Evolutionary conservation across 1,140 invertebrate genomes (phyloP), one percentile per base, ranked within the genome.

Genomic region (Lanistes nyassanus): DNA sequence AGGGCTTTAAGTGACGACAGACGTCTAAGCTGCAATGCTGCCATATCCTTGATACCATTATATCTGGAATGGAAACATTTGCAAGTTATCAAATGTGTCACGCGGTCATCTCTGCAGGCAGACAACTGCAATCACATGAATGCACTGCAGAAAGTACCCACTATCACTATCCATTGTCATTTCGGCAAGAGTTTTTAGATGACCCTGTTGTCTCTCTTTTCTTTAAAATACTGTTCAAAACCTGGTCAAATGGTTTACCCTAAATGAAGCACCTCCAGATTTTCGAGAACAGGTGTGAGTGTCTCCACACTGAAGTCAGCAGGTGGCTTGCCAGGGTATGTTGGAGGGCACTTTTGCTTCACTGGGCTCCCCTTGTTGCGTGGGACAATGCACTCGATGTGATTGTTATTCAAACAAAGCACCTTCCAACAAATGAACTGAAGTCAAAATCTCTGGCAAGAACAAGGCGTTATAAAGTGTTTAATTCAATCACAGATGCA

Each of bases 391-490:
- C 86, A 84, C 76, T 90, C 88, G 23, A 90, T 85, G 76, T 86
- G 86, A 79, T 89, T 89, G 78, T 89, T 81, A 75, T 90, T 90
- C 68, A 90, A 77, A 79, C 89, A 89, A 47, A 89, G 81, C 55
- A 89, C 88, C 86, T 88, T 71, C 9, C 64, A 56, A 65, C 29
- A 53, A 34, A 34, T 39, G 1, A 72, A 70, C 31, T 19, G 51
- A 60, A n/a, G 42, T 64, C 36, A 76, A 79, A 80, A 82, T 88
- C 87, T 81, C 87, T 83, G 58, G 89, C 79, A 79, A 88, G 89
- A 34, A 81, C 80, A 21, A 90, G 76, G 75, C 87, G 71, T 47
- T 16, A 47, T 0, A 47, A 47, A 13, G 19, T 47, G 9, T 3
- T 47, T 47, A 9, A 2, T 13, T 42, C 5, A 42, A 42, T 42